These are phyloP conservation scores for Drosophila subobscura DNA, from an alignment of 1,140 invertebrate genomes.

Conservation along the genomic window DNA sequence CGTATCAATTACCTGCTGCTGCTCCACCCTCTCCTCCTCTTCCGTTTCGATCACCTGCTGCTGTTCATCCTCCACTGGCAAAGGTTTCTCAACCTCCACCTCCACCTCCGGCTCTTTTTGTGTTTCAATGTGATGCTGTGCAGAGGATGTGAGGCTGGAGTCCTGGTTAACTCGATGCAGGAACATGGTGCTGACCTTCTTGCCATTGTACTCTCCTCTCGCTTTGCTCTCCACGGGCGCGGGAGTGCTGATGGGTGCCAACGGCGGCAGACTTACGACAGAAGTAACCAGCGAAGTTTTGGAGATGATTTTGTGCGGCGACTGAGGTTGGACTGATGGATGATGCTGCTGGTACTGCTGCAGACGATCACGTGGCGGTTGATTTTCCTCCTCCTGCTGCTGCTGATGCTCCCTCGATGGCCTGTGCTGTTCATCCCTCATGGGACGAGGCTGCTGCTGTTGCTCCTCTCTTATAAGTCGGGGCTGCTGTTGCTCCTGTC, in stretches of 20 bases:
- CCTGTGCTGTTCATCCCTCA: not conserved
- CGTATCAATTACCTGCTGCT: not conserved
- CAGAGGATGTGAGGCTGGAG: conserved; percentile 29
- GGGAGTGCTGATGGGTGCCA: conserved; percentile 5
- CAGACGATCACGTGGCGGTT: not conserved
- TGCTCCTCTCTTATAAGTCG: too few species aligned
- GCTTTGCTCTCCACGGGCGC: conserved; percentile 33
- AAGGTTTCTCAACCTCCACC: not conserved
- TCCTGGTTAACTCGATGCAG: conserved; percentile 68
- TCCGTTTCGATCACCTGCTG: conserved; percentile 5
- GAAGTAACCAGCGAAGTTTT: conserved; percentile 30
- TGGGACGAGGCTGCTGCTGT: too few species aligned
- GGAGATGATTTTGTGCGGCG: not conserved
- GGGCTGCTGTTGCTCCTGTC: too few species aligned
- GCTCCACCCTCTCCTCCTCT: conserved; percentile 13
- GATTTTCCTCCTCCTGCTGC: conserved; percentile 3
- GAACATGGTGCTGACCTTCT: conserved; percentile 68
- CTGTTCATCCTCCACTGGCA: not conserved
- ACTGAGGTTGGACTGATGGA: too few species aligned
- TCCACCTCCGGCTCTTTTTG: conserved; percentile 12
- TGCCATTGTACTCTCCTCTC: conserved; percentile 60
- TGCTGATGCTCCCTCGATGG: not conserved
- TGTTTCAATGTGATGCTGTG: conserved; percentile 18
- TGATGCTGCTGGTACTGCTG: conserved; percentile 9
- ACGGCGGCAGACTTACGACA: conserved; percentile 22